phyloP scores from a whole-genome alignment of 1,140 invertebrate species.

The Micrasema minimum region DNA sequence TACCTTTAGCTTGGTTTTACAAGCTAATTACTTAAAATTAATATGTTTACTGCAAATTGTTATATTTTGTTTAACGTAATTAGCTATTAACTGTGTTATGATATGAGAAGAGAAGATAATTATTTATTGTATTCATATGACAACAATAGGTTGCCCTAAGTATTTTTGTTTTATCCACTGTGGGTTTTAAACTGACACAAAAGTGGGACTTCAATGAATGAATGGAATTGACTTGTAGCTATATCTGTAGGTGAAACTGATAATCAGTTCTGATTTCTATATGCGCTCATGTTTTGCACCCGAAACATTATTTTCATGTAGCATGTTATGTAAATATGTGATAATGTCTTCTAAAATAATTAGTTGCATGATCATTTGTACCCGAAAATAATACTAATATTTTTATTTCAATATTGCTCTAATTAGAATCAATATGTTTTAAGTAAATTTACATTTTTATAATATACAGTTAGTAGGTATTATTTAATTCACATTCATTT shows the following conservation, averaged over 20 bases:
- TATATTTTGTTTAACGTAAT: constrained; percentile 41
- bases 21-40: constrained; percentile 37
- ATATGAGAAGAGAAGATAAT: constrained; percentile 7
- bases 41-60: constrained; percentile 13
- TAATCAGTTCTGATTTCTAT: constrained; percentile 3
- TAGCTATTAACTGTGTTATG: constrained; percentile 15
- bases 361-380: constrained; percentile 26
- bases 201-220: constrained; percentile 52
- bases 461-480: not conserved
- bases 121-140: constrained; percentile 22
- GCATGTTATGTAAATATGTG: constrained; percentile 27
- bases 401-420: not conserved
- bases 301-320: constrained; percentile 16
- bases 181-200: constrained; percentile 9
- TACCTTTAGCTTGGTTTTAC: constrained; percentile 51
- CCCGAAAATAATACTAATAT: not conserved
- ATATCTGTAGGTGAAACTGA: not conserved
- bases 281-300: constrained; percentile 1
- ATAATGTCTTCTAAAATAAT: constrained; percentile 32
- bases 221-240: constrained; percentile 52
- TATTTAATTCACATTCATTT: not conserved
- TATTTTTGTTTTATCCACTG: constrained; percentile 39
- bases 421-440: not conserved
- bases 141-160: constrained; percentile 28
- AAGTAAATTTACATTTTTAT: not conserved